phyloP scores from a whole-genome alignment of 2,113 vertebrate genomes.

The Planiliza haematocheilus region DNA sequence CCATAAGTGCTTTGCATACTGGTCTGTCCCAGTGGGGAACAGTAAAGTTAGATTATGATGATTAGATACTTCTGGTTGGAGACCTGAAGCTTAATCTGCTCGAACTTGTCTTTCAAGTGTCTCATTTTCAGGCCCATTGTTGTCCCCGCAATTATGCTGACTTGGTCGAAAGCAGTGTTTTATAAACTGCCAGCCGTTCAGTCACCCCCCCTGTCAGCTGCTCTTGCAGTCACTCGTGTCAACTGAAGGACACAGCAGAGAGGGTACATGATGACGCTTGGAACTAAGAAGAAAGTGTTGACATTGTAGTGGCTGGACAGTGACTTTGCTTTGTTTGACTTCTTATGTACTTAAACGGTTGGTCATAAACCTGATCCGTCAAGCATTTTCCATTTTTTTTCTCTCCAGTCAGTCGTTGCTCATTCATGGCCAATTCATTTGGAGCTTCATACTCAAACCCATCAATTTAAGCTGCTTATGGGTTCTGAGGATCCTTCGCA shows the following conservation, averaged over 20 bases:
- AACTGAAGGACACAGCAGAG: slow-evolving; percentile 37
- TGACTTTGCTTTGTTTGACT: slow-evolving; percentile 48
- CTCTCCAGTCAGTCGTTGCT: neutral
- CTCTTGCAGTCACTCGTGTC: neutral
- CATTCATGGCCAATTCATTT: slow-evolving; percentile 28
- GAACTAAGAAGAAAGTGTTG: slow-evolving; percentile 31
- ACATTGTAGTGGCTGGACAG: slow-evolving; percentile 28
- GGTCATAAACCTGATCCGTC: slow-evolving; percentile 33
- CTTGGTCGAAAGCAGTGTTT: slow-evolving; percentile 1
- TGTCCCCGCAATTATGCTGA: neutral
- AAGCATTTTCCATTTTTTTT: neutral
- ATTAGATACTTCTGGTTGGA: neutral
- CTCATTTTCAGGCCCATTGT: neutral
- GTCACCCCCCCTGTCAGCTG: neutral
- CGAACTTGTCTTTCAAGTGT: neutral
- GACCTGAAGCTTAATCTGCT: neutral
- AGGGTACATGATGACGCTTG: neutral
- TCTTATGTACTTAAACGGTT: slow-evolving; percentile 29
- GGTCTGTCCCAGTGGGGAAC: accelerated
- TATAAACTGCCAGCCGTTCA: neutral
- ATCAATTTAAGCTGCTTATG: slow-evolving; percentile 73
- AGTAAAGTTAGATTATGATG: neutral
- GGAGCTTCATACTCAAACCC: slow-evolving; percentile 44
- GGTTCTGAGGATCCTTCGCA: slow-evolving; percentile 30
- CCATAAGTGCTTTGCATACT: neutral